Percentiles rank a stretch among this genome's conserved stretches.
These are phyloP conservation scores for Hiodon alosoides DNA, from an alignment of 2,113 vertebrate genomes.

Conservation along the genomic window DNA sequence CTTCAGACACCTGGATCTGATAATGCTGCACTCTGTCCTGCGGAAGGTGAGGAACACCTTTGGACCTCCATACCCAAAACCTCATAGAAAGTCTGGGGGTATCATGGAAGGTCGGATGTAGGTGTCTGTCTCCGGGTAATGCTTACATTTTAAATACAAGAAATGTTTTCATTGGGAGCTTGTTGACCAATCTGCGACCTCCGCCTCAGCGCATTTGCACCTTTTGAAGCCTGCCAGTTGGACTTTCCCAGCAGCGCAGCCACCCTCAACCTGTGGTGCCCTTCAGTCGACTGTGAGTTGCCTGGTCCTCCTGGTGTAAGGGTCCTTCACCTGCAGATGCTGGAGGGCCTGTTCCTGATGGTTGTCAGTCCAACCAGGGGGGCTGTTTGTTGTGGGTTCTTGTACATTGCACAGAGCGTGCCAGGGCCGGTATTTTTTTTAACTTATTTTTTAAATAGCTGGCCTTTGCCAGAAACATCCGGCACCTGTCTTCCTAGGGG, in stretches of 20 bases:
- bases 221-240: not conserved
- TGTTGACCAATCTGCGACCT: too few species aligned
- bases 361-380: not conserved
- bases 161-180: not conserved
- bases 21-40: constrained; percentile 13
- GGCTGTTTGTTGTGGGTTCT: not conserved
- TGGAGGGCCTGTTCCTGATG: not conserved
- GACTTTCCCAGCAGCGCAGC: too few species aligned
- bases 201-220: not conserved
- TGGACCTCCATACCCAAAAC: not conserved
- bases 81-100: not conserved
- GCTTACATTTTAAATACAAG: not conserved
- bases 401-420: not conserved
- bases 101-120: not conserved
- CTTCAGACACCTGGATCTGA: constrained; percentile 16
- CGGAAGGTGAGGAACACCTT: too few species aligned
- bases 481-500: not conserved
- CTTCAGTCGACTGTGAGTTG: not conserved
- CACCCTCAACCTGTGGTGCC: too few species aligned
- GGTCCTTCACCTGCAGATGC: not conserved
- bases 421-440: not conserved
- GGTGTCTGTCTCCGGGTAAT: not conserved
- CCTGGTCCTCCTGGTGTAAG: not conserved
- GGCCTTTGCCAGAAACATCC: constrained; percentile 1
- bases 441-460: not conserved